Percentiles rank a stretch among this genome's conserved stretches.
Conservation (phyloP, 1,140 invertebrate species). For the Elysia chlorotica region DNA sequence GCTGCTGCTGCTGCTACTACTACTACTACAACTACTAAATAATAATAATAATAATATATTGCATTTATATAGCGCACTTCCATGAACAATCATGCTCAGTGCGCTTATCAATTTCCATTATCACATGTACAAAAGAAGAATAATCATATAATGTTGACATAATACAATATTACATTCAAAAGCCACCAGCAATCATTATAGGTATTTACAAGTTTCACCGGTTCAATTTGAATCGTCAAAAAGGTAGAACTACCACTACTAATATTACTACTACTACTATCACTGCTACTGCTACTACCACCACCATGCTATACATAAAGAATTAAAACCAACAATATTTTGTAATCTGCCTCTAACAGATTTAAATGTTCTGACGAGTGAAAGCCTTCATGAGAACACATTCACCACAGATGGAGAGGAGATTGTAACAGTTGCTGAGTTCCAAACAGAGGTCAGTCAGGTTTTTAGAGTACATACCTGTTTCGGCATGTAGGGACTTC, state of each 20-base stretch:
- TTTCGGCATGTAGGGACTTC: no score
- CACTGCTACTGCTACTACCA: background rate
- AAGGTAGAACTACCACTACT: background rate
- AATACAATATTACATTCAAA: no score
- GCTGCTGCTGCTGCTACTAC: background rate
- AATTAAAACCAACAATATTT: no score
- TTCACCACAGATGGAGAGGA: conserved; percentile 5
- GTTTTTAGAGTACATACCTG: background rate
- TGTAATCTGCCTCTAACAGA: no score
- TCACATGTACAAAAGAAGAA: no score
- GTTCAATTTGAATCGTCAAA: no score
- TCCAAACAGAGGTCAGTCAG: conserved; percentile 3
- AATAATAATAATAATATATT: background rate
- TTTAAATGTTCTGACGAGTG: background rate
- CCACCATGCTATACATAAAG: background rate
- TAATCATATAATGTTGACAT: no score
- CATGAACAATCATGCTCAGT: no score
- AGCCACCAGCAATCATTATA: no score
- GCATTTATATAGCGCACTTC: no score
- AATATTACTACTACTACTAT: background rate
- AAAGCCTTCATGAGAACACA: conserved; percentile 6
- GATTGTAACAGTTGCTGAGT: conserved; percentile 17
- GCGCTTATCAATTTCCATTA: no score
- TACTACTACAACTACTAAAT: background rate
- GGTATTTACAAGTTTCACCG: no score